Conservation (phyloP, 2,797 vertebrate genomes). For the Coranthus polyacanthus region DNA sequence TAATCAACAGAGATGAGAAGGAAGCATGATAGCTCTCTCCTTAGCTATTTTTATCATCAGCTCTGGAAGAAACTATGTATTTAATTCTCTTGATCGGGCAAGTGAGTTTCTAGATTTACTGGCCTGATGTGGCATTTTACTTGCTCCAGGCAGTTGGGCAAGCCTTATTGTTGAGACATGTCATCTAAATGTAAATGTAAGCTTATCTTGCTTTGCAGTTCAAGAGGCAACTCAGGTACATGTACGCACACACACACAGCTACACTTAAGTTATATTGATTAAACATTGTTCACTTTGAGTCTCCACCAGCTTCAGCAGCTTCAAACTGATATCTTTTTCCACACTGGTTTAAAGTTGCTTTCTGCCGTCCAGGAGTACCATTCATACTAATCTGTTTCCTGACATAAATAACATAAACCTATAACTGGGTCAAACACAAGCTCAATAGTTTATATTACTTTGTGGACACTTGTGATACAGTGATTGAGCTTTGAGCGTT, state of each 20-base stretch:
- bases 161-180: slow-evolving; percentile 1
- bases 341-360: slow-evolving; percentile 1
- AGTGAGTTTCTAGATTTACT: no score
- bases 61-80: no score
- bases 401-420: slow-evolving; percentile 20
- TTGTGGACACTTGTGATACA: neutral
- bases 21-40: no score
- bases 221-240: slow-evolving; percentile 40
- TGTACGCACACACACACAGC: slow-evolving; percentile 15
- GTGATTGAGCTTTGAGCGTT: neutral
- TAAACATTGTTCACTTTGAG: slow-evolving; percentile 19
- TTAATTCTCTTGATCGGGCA: no score
- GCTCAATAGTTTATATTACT: neutral
- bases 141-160: no score
- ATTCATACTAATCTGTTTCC: neutral
- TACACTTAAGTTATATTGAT: slow-evolving; percentile 11
- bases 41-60: no score
- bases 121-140: no score
- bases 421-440: slow-evolving; percentile 8
- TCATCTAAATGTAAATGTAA: slow-evolving; percentile 12
- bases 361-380: neutral
- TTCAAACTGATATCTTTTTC: neutral
- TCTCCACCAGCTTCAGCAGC: neutral
- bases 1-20: no score
- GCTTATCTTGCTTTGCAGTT: slow-evolving; percentile 25